phyloP scores from a whole-genome alignment of 2,113 vertebrate species.

The Campylorhamphus procurvoides region DNA sequence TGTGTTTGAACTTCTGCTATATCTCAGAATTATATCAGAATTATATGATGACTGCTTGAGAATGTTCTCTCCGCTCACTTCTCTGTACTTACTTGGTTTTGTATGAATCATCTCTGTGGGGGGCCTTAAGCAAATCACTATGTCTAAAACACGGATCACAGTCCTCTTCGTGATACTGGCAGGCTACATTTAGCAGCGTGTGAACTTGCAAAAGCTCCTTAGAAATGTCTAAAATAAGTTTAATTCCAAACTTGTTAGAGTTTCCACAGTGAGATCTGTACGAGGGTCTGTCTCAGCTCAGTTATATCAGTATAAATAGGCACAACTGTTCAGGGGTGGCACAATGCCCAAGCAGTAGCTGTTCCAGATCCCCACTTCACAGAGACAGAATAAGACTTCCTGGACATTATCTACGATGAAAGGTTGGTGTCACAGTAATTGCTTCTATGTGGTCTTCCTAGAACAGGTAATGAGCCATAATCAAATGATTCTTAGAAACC shows the following conservation, averaged over 20 bases:
- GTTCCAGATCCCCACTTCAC: neutral
- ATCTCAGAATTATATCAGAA: neutral
- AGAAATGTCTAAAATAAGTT: conserved; percentile 12
- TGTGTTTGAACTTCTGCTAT: neutral
- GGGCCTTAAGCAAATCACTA: neutral
- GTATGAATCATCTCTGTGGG: neutral
- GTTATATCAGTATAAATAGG: neutral
- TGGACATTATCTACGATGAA: neutral
- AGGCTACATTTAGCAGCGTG: neutral
- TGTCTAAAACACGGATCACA: neutral
- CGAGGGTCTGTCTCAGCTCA: neutral
- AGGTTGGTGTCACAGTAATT: neutral
- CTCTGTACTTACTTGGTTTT: neutral
- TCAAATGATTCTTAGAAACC: neutral
- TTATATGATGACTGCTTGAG: neutral
- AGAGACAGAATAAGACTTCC: neutral
- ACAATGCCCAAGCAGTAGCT: neutral
- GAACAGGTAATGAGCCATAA: conserved; percentile 12
- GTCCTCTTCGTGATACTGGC: neutral
- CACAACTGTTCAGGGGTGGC: neutral
- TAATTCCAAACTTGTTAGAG: neutral
- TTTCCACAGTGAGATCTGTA: neutral
- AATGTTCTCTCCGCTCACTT: neutral
- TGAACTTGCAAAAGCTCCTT: conserved; percentile 5
- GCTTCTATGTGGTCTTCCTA: neutral